Base-by-base conservation (phyloP, 2,888 invertebrate species). In the Dendrolimus pini region DNA sequence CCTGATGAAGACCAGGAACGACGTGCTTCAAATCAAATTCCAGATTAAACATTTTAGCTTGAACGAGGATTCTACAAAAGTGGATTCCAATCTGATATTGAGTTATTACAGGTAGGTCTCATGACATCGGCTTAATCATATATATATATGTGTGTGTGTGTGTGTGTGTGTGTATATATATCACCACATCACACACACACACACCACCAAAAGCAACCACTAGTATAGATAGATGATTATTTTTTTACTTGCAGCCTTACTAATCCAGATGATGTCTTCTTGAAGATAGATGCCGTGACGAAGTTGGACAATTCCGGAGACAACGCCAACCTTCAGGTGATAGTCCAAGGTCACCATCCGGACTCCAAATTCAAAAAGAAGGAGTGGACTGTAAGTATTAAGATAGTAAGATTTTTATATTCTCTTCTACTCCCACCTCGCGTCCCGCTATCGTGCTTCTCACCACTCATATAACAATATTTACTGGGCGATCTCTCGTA, bases 311-410 rank as follows among this genome's bases (percentile, higher is more conserved):
- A 74, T 7, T 65, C 66, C 0, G 78, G 77, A 1, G 75, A 80
- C 0, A 77, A 78, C 6, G 65, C 78, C 2, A 77, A 77, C 1
- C 55, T 84, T 0, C 73, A 77, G 52, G 59, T 83, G 18, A 72
- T 76, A 1, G 55, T 83, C 1, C 72, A 75, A 1, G 85, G 83
- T 0, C 64, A 76, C 1, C 78, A 80, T 52, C 78, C 80, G 0
- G 69, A 73, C 10, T 60, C 64, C 0, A 69, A 70, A 0, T 72
- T 77, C 42, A 60, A 67, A 0, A 73, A 70, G 54, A 76, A 68
- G n/a, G 75, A 80, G 41, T 85, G 83, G 80, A 82, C 80, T 70
- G 87, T 85, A 62, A 64, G 66, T 60, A 12, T 12, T 6, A 14
- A 14, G 1, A 14, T 14, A n/a, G n/a, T 14, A 14, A 14, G 14